Percentiles rank a stretch among this genome's conserved stretches.
Evolutionary conservation across 92 coral and sea anemone species (phyloP).

Genomic region (Phymanthus crucifer): DNA sequence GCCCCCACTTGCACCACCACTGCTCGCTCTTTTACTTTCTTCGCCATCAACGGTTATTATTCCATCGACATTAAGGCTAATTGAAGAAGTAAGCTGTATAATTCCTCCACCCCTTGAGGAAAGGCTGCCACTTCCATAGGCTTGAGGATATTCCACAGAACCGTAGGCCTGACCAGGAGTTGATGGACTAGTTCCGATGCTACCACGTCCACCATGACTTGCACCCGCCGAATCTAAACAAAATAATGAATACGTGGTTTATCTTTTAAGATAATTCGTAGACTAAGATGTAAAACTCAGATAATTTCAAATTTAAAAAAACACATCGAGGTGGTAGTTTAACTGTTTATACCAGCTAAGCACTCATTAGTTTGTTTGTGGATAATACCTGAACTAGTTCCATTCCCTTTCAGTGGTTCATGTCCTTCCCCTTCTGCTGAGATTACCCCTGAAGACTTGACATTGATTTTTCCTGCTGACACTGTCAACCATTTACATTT

Average conservation of each 20-base stretch:
- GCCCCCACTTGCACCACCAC: slow-evolving; percentile 98
- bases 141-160: slow-evolving; percentile 63
- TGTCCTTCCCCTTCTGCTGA: slow-evolving; percentile 47
- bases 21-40: slow-evolving; percentile 41
- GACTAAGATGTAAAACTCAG: too few relatives aligned
- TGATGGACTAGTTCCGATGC: slow-evolving; percentile 63
- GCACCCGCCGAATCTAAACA: slow-evolving; percentile 77
- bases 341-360: too few relatives aligned
- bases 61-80: slow-evolving; percentile 68
- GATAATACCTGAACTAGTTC: slow-evolving; percentile 52
- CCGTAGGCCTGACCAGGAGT: slow-evolving; percentile 85
- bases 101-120: slow-evolving; percentile 87
- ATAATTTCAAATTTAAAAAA: too few relatives aligned
- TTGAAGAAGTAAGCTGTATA: slow-evolving; percentile 58
- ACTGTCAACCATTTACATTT: slow-evolving; percentile 50
- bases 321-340: too few relatives aligned
- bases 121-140: slow-evolving; percentile 90
- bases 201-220: slow-evolving; percentile 94
- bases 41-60: slow-evolving; percentile 65
- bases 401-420: slow-evolving; percentile 45
- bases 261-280: too few relatives aligned
- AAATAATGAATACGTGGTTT: too few relatives aligned
- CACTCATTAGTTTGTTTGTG: neutral
- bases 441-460: slow-evolving; percentile 55
- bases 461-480: slow-evolving; percentile 44